Evolutionary conservation across 1,140 invertebrate species (phyloP), one percentile per base, ranked within the genome.

Genomic region (Heliconius hewitsoni): DNA sequence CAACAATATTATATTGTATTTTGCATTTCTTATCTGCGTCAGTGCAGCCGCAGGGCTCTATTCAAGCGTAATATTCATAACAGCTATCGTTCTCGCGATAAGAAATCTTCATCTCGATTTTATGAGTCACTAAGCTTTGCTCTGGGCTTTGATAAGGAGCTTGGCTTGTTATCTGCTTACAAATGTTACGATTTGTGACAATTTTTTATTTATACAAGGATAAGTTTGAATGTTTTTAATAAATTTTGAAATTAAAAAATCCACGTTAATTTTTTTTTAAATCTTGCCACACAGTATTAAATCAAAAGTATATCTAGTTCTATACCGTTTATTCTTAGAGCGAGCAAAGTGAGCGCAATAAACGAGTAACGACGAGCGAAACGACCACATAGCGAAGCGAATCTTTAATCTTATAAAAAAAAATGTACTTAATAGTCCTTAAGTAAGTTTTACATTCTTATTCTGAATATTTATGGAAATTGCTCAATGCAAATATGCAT

Each of bases 51-150:
- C 60, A 16, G 60, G 60, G 9, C 1, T 30, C 60, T 66, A 30
- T 66, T 66, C 60, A 66, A 66, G 60, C 60, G 60, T 66, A 66
- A 66, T 66, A 30, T 66, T 66, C 27, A 66, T 66, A 66, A 66
- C 60, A 66, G 60, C 60, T 66, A 30, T 66, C 60, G 60, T 66
- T 66, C 27, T n/a, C 60, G 13, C 30, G 60, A 66, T 66, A 66
- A 66, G 60, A 66, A 27, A 66, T 66, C 60, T 66, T 30, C 60
- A 66, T 66, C 60, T 66, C 60, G 60, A 66, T 66, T 66, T 66
- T 66, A 66, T 82, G 81, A 82, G 83, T 87, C 84, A 74, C 82
- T 84, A 84, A 86, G 86, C 84, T 87, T 75, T 76, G 46, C 78
- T 79, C 27, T 80, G 42, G 74, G 66, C 27, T 72, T 19, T 81